Evolutionary conservation across 2,113 vertebrate species (phyloP).

Genomic region (Peucedramus taeniatus): DNA sequence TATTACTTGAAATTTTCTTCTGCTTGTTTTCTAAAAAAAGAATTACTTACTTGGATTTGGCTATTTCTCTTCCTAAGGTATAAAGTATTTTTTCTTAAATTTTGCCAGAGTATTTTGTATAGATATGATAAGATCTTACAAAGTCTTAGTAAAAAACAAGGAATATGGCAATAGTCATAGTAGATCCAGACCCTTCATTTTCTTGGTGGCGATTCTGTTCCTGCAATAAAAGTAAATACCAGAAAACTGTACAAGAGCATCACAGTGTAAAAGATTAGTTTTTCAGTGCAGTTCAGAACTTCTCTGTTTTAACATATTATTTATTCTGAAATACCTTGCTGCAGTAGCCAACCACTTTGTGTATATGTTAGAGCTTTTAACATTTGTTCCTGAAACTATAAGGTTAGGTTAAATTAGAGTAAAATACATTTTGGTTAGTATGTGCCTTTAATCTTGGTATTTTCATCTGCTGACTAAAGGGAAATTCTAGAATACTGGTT

Average conservation of each 20-base stretch:
- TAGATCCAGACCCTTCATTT: background rate
- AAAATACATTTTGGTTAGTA: background rate
- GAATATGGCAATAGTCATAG: background rate
- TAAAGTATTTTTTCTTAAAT: background rate
- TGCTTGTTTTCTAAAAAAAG: background rate
- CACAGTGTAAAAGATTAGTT: background rate
- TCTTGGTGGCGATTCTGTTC: background rate
- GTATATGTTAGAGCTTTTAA: background rate
- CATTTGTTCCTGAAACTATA: background rate
- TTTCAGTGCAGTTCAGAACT: background rate
- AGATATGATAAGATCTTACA: background rate
- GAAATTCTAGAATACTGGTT: background rate
- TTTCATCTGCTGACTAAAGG: background rate
- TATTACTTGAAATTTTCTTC: background rate
- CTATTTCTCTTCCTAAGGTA: background rate
- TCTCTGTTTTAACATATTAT: background rate
- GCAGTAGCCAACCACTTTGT: background rate
- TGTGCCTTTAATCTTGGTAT: background rate
- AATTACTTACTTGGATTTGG: background rate
- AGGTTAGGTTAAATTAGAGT: background rate
- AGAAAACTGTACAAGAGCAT: background rate
- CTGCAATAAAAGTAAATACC: background rate
- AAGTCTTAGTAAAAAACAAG: background rate
- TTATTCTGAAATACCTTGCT: background rate
- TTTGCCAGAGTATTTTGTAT: background rate